Evolutionary conservation across 2,888 invertebrate species (phyloP), one percentile per base, ranked within the genome.

Genomic region (Selenia dentaria): DNA sequence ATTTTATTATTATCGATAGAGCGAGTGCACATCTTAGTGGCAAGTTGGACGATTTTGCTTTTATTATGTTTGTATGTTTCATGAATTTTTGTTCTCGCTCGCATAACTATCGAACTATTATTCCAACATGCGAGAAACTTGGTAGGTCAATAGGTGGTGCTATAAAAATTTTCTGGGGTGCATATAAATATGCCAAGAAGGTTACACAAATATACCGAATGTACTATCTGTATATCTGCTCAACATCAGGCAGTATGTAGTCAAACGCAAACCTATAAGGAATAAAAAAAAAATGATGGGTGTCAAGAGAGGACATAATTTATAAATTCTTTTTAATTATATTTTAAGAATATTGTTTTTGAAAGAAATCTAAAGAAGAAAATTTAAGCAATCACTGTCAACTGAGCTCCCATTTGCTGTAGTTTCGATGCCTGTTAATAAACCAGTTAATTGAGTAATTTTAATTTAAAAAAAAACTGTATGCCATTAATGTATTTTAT

Each of bases 61-160:
- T 31, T 16, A 18, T 18, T 22, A 8, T 8, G 9, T 31, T 18
- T 31, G 31, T 18, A 31, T 31, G 31, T 31, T 31, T 10, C 31
- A 31, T 18, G 31, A 31, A 18, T 18, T 31, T 6, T 31, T 31
- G 9, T 31, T 31, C 31, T 31, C 31, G 31, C 31, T 31, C 28
- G 28, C 28, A 29, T 31, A 31, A 31, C 31, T 31, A 31, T 31
- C 16, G 31, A 31, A 31, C 31, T 5, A 5, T 31, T 18, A 18
- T 18, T 18, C 16, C 16, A 31, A 31, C 18, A 1, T 29, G 28
- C 28, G 1, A 8, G 28, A 29, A 29, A 29, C 28, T 29, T 29
- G 13, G 28, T 29, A 29, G 28, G 28, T 29, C 13, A 29, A 29
- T 8, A 29, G 28, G 28, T 29, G 6, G 28, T 31, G 31, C 31